Base-by-base conservation (phyloP, 2,797 vertebrate genomes). In the Enteromius afrohamiltoni region DNA sequence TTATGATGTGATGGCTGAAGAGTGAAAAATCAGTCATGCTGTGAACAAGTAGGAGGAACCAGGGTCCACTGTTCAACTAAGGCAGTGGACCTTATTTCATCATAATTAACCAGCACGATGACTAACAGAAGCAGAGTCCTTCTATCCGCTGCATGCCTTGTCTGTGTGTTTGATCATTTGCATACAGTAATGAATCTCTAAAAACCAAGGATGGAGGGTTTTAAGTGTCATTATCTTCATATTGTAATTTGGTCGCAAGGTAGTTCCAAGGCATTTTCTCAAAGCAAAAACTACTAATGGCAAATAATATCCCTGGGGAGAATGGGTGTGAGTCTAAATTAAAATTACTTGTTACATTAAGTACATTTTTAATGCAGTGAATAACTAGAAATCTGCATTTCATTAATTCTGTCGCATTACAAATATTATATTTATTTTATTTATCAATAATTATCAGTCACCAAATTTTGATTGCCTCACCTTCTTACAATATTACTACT, bases 181-280 rank as follows among this genome's bases (percentile, higher is more conserved):
- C 86, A 90, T 87, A 83, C 73, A 69, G 83, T 87, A 86, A 89
- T 89, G 85, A 88, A 86, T 77, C 51, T 81, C 11, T 17, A 71
- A 71, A 83, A 83, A 84, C 42, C 23, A 74, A 81, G 58, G 62
- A 77, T n/a, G 34, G 67, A 70, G 76, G 85, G 80, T 83, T 88
- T 84, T 85, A 84, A 77, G 86, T 86, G 81, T 86, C 85, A 89
- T 90, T 89, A 90, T 87, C 75, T 87, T 86, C 64, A 88, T 77
- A 74, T 80, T 89, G 73, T 84, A 65, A 67, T 85, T 82, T 83
- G 65, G 51, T 47, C 55, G 75, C 60, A 86, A 85, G 83, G 81
- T 65, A 86, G 79, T 86, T 31, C 70, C 58, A 14, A 85, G 71
- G 58, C 64, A 45, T 85, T 81, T 76, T 76, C 86, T 85, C 23